A percentile compares a stretch with the other conserved stretches of the same genome.
Conservation (phyloP, 1,140 invertebrate genomes). For the Magallana angulata region DNA sequence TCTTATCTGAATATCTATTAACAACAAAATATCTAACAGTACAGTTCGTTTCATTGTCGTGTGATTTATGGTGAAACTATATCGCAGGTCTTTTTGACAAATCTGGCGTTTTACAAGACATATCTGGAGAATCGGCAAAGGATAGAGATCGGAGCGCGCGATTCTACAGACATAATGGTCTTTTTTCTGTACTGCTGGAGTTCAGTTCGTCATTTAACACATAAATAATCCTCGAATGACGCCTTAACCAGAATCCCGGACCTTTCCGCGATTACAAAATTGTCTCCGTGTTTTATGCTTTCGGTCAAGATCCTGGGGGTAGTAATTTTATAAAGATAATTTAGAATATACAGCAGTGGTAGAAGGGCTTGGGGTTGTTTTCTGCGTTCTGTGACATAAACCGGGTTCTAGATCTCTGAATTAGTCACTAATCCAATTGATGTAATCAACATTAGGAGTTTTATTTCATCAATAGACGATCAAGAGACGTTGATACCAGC, state of each 20-base stretch:
- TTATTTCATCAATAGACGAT: too few species aligned
- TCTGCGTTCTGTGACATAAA: neutral
- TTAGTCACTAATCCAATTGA: neutral
- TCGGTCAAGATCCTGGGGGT: neutral
- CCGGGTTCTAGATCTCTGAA: neutral
- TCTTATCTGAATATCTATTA: too few species aligned
- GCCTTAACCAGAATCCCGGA: neutral
- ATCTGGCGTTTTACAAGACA: neutral
- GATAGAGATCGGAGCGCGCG: neutral
- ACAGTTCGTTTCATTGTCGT: neutral
- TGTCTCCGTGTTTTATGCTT: constrained; percentile 18
- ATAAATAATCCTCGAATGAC: constrained; percentile 13
- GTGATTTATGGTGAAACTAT: neutral
- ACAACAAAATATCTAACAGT: constrained; percentile 11
- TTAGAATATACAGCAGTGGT: neutral
- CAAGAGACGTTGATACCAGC: too few species aligned
- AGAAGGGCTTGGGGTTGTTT: neutral
- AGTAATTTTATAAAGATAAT: constrained; percentile 30
- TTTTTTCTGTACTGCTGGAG: neutral
- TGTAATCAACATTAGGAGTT: neutral
- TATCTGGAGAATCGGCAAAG: neutral
- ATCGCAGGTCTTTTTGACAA: neutral
- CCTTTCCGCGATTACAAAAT: neutral
- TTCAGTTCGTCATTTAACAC: constrained; percentile 13
- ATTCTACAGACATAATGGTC: neutral